phyloP scores from a whole-genome alignment of 2,113 vertebrate genomes.

The Australoheros scitulus region DNA sequence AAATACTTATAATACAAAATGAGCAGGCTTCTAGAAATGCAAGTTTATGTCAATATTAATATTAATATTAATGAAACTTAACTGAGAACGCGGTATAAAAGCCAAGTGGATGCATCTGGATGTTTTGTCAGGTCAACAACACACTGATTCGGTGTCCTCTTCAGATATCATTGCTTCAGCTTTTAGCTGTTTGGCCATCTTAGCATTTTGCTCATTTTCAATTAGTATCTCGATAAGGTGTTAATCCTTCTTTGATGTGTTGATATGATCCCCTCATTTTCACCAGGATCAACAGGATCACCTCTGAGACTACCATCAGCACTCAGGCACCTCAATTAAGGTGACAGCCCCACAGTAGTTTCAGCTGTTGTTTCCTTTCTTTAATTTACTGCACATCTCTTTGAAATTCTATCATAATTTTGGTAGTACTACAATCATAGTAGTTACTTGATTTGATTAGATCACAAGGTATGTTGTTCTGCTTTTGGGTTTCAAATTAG shows the following conservation, averaged over 20 bases:
- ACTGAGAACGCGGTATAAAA: background rate
- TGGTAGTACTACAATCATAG: background rate
- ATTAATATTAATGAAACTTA: background rate
- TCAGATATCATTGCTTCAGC: background rate
- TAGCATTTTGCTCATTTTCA: background rate
- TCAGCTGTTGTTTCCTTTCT: slow-evolving; percentile 55
- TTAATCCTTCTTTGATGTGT: slow-evolving; percentile 69
- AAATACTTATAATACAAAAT: background rate
- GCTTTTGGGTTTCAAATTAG: background rate
- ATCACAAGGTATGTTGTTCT: background rate
- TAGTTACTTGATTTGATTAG: slow-evolving; percentile 48
- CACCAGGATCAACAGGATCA: slow-evolving; percentile 61
- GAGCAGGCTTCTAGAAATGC: background rate
- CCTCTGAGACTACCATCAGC: slow-evolving; percentile 38
- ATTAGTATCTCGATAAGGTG: slow-evolving; percentile 16
- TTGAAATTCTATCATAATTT: slow-evolving; percentile 24
- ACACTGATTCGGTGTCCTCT: background rate
- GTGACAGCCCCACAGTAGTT: slow-evolving; percentile 34
- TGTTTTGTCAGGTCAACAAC: background rate
- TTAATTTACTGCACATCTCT: slow-evolving; percentile 18
- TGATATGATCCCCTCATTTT: slow-evolving; percentile 70
- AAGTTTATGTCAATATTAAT: background rate
- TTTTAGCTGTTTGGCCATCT: background rate
- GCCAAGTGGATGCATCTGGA: background rate
- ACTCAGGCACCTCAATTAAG: slow-evolving; percentile 61